Conservation (phyloP, 2,888 invertebrate genomes). For the Dione juno region DNA sequence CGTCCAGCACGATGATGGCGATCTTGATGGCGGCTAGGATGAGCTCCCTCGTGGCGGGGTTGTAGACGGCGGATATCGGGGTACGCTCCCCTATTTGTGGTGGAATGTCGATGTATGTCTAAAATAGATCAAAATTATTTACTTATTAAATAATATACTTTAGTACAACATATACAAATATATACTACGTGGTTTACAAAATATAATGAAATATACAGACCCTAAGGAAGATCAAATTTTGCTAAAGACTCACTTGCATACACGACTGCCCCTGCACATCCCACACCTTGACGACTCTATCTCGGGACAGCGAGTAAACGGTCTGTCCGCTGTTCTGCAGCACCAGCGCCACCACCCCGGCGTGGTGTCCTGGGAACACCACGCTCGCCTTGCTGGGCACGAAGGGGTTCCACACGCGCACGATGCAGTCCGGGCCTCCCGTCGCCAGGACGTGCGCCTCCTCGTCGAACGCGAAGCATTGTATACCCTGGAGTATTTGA, state of each 20-base stretch:
- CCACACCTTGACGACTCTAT: constrained; percentile 90
- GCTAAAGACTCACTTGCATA: constrained; percentile 81
- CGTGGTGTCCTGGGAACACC: constrained; percentile 87
- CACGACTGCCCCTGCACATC: constrained; percentile 86
- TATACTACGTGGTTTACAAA: no score
- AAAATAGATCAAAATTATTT: not conserved
- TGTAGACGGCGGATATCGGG: constrained; percentile 85
- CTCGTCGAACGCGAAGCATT: constrained; percentile 85
- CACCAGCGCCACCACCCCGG: constrained; percentile 86
- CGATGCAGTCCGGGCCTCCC: constrained; percentile 89
- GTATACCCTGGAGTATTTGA: constrained; percentile 77
- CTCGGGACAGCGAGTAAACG: constrained; percentile 88
- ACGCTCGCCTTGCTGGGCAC: constrained; percentile 86
- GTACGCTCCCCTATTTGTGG: constrained; percentile 84
- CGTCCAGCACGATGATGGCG: constrained; percentile 86
- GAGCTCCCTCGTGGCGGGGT: constrained; percentile 85
- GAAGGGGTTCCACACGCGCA: constrained; percentile 92
- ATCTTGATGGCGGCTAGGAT: constrained; percentile 86
- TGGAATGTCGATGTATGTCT: constrained; percentile 87
- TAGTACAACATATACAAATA: no score
- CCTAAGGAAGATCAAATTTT: not conserved
- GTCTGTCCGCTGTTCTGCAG: constrained; percentile 86
- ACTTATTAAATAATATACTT: no score
- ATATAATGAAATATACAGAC: no score
- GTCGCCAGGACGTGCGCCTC: constrained; percentile 84